Conservation (phyloP, 2,113 vertebrate genomes). For the Elephantulus edwardii region DNA sequence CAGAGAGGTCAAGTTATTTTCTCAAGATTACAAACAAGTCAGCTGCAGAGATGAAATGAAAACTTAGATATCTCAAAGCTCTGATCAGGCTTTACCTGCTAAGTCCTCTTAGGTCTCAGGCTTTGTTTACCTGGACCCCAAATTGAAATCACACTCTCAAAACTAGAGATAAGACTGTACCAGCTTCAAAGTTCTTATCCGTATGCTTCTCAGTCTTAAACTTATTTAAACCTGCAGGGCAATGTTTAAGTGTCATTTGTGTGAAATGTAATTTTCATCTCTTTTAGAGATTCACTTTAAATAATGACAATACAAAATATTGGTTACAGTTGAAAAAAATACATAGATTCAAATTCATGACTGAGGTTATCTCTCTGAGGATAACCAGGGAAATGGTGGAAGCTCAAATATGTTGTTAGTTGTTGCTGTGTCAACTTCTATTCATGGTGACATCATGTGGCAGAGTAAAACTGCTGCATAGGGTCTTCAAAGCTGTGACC, state of each 20-base stretch:
- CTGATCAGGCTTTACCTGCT: background rate
- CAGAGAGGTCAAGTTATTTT: background rate
- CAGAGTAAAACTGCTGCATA: background rate
- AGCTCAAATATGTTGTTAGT: background rate
- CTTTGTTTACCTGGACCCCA: background rate
- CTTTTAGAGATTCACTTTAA: background rate
- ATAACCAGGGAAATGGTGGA: background rate
- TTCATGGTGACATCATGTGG: background rate
- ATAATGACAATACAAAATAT: background rate
- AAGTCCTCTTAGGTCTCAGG: background rate
- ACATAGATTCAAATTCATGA: background rate
- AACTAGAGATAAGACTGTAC: background rate
- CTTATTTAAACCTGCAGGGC: background rate
- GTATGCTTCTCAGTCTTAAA: background rate
- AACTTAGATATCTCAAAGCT: background rate
- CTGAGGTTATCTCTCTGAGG: background rate
- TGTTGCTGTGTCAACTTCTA: background rate
- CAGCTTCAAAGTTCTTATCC: background rate
- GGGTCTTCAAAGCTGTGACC: background rate
- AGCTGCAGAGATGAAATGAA: background rate
- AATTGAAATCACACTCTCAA: background rate
- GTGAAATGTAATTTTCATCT: too few species aligned
- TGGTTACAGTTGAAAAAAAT: background rate
- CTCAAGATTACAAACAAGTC: constrained; percentile 5
- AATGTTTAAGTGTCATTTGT: background rate